A percentile compares a stretch with the other conserved stretches of the same genome.
Evolutionary conservation across 2,888 invertebrate genomes (phyloP).

Genomic region (Heteropelma amictum): DNA sequence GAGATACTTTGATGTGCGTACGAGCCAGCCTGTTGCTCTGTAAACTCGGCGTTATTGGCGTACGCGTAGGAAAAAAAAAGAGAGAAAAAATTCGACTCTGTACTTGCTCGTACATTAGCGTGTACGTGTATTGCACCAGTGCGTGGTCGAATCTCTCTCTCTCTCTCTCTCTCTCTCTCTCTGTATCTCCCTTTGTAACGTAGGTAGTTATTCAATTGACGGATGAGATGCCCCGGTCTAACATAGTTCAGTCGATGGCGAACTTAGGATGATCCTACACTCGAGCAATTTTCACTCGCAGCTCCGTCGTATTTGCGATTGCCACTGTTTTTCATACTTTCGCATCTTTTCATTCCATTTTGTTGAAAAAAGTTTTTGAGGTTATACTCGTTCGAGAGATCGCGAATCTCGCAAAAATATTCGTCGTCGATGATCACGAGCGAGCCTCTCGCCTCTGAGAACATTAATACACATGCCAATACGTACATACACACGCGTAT

Average conservation of each 20-base stretch:
- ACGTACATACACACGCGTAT: background rate
- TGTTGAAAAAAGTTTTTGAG: background rate
- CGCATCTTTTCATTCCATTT: background rate
- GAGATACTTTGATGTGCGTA: background rate
- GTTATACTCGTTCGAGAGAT: background rate
- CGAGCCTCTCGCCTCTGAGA: background rate
- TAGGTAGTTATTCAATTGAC: conserved; percentile 76
- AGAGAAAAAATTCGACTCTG: conserved; percentile 11
- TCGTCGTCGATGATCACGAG: background rate
- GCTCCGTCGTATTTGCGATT: conserved; percentile 24
- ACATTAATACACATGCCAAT: background rate
- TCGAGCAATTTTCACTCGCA: conserved; percentile 52
- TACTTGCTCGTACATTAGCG: conserved; percentile 34
- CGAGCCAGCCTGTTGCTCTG: background rate
- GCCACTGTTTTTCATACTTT: background rate
- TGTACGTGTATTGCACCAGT: conserved; percentile 37
- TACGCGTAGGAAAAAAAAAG: conserved; percentile 12
- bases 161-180: conserved; percentile 18
- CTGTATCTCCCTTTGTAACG: conserved; percentile 40
- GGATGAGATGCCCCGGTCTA: conserved; percentile 70
- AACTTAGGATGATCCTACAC: conserved; percentile 72
- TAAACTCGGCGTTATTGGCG: conserved; percentile 13
- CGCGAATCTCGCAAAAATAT: background rate
- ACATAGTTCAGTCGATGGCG: conserved; percentile 75
- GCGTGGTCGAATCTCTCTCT: conserved; percentile 56